These are phyloP conservation scores for Myrmophylax atrothorax DNA, from an alignment of 2,113 vertebrate genomes.

Conservation along the genomic window DNA sequence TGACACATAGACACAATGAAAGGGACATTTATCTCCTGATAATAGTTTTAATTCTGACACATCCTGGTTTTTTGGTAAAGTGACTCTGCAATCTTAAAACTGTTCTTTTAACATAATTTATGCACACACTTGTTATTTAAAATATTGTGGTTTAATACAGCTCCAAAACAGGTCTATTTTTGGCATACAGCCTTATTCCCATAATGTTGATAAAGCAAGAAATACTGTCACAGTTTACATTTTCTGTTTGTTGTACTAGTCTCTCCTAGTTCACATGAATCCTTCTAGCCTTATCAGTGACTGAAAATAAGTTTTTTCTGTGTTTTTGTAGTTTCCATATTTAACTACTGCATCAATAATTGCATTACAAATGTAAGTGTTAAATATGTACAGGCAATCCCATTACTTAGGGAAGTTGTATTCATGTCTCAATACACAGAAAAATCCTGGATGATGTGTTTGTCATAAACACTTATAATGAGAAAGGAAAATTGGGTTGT, in stretches of 20 bases:
- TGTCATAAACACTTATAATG: conserved; percentile 4
- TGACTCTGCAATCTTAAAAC: neutral
- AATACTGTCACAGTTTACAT: neutral
- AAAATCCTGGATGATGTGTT: neutral
- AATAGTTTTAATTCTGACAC: neutral
- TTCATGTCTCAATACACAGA: neutral
- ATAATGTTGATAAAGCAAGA: neutral
- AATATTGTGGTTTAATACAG: neutral
- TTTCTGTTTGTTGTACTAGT: neutral
- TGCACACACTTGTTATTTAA: neutral
- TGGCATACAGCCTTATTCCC: neutral
- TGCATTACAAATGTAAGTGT: neutral
- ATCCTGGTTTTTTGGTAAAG: neutral
- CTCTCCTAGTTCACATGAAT: neutral
- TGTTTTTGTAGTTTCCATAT: neutral
- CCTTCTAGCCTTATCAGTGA: neutral
- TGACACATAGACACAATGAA: neutral
- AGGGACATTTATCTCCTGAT: neutral
- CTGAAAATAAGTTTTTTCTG: conserved; percentile 14
- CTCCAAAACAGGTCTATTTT: neutral
- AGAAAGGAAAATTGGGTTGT: conserved; percentile 15
- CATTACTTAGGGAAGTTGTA: neutral
- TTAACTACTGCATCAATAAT: conserved; percentile 39
- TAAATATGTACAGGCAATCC: neutral
- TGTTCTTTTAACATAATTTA: neutral